Evolutionary conservation across 2,113 vertebrate genomes (phyloP), one percentile per base, ranked within the genome.

Genomic region (Gila orcuttii): DNA sequence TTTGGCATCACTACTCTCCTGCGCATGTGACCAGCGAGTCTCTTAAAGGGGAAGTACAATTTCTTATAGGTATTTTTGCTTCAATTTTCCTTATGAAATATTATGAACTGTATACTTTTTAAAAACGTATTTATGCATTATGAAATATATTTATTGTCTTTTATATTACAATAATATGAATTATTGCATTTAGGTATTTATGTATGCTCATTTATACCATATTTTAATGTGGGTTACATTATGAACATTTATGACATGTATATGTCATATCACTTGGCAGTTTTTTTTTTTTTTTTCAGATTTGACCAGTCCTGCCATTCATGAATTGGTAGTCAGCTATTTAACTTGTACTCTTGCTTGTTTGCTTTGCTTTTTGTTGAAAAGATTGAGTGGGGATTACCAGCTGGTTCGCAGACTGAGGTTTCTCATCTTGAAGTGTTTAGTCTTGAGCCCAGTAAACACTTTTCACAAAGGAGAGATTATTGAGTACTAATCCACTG

Each of bases 401-500:
- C 59, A 66, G 55, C 42, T 79, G 64, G 87, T 59, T 86, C 79
- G 60, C 73, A 87, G 25, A 73, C 69, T 64, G 45, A 45, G 84
- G 68, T 85, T 85, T 85, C 45, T 71, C 85, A 33, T 76, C 81
- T 78, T 86, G 23, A 79, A 83, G 85, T 83, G 87, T 88, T 85
- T 75, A 66, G 81, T 86, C 42, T 66, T 68, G 78, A 87, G 80
- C 59, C 83, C 86, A 90, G 83, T 82, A 87, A 85, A 90, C 82
- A 83, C 21, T 31, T 28, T 28, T 52, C 81, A 84, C 84, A 91
- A 90, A 90, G 79, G 50, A 86, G 83, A 85, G 50, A 86, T 75
- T 86, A 78, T 47, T 81, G 84, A 82, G 57, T 84, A 84, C 74
- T 88, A 84, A 89, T 90, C 87, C 82, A 77, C 82, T 57, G 86